Conservation (phyloP, 2,797 vertebrate genomes). For the Chrysocyon brachyurus region DNA sequence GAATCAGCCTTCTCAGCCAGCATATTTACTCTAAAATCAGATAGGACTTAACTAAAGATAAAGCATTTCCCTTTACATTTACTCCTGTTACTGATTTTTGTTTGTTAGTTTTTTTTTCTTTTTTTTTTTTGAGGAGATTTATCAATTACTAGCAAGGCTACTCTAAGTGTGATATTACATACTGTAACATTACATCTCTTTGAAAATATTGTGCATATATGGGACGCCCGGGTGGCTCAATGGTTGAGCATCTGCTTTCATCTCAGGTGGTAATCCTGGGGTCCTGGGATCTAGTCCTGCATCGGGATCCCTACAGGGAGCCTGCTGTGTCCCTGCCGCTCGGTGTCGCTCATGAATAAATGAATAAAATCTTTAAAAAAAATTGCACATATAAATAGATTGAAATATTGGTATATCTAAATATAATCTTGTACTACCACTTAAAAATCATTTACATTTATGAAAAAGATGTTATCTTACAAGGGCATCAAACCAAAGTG, state of each 20-base stretch:
- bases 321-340: too few species aligned
- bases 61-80: not conserved
- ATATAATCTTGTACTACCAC: not conserved
- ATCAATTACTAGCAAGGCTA: not conserved
- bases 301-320: too few species aligned
- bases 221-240: too few species aligned
- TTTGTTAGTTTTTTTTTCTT: not conserved
- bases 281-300: too few species aligned
- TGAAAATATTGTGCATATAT: not conserved
- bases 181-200: not conserved
- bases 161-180: not conserved
- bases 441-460: not conserved
- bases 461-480: conserved; percentile 22
- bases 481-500: not conserved
- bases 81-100: not conserved
- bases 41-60: not conserved
- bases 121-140: not conserved
- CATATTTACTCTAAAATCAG: conserved; percentile 27
- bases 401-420: conserved; percentile 33
- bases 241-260: too few species aligned
- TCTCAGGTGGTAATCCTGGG: too few species aligned
- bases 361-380: not conserved
- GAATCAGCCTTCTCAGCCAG: not conserved
- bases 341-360: too few species aligned
- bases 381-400: not conserved